Evolutionary conservation across 2,888 invertebrate species (phyloP).

Genomic region (Phaedon cochleariae): DNA sequence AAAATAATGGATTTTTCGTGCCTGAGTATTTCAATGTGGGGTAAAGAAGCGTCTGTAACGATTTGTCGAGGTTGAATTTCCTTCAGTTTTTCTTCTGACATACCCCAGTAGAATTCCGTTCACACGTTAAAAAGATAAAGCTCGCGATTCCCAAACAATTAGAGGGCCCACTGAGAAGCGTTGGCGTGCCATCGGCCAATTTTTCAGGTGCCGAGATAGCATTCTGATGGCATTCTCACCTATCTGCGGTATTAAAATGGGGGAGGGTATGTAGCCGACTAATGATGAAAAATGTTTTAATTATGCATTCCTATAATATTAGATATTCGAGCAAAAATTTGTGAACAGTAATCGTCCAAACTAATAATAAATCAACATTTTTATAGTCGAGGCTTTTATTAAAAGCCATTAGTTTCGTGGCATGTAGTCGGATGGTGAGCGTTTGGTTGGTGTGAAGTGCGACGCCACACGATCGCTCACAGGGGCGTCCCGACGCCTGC

Average conservation of each 20-base stretch:
- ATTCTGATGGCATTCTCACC: conserved; percentile 37
- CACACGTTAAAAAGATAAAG: conserved; percentile 38
- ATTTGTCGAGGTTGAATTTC: neutral
- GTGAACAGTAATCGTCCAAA: conserved; percentile 61
- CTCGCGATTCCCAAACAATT: conserved; percentile 47
- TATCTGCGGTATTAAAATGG: conserved; percentile 39
- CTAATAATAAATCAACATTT: conserved; percentile 64
- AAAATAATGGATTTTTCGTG: no score
- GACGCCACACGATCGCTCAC: conserved; percentile 48
- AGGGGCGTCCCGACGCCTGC: neutral
- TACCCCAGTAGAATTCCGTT: neutral
- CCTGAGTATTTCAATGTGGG: no score
- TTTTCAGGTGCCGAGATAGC: conserved; percentile 41
- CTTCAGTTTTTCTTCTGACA: neutral
- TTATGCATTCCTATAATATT: conserved; percentile 59
- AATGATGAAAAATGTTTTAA: conserved; percentile 61
- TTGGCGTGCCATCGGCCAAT: conserved; percentile 45
- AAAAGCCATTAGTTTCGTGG: conserved; percentile 62
- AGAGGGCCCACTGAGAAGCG: conserved; percentile 38
- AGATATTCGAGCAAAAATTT: conserved; percentile 59
- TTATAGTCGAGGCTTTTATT: conserved; percentile 63
- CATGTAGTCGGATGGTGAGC: conserved; percentile 44
- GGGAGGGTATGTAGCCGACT: conserved; percentile 41
- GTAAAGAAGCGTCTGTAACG: neutral
- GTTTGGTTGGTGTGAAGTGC: conserved; percentile 55